These are phyloP conservation scores for Epinephelus malabaricus DNA, from an alignment of 2,797 vertebrate species.

Conservation along the genomic window DNA sequence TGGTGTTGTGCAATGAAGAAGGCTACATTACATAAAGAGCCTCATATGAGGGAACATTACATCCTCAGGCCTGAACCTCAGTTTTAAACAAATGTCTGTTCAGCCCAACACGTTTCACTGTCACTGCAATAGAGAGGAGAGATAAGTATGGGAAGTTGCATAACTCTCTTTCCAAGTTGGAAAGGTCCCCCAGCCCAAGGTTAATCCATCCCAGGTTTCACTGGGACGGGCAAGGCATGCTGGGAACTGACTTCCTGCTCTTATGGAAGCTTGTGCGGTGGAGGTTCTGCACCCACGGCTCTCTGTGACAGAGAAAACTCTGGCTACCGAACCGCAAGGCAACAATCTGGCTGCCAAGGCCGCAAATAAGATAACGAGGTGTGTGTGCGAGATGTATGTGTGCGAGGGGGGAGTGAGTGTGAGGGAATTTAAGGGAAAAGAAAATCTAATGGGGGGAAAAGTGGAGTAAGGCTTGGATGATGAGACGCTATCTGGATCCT, in stretches of 20 bases:
- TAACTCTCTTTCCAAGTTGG: slow-evolving; percentile 79
- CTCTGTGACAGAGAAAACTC: slow-evolving; percentile 78
- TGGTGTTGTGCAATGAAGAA: slow-evolving; percentile 3
- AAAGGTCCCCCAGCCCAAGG: slow-evolving; percentile 79
- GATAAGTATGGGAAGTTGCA: slow-evolving; percentile 78
- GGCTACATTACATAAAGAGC: slow-evolving; percentile 15
- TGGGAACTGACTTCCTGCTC: slow-evolving; percentile 79
- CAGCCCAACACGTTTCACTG: slow-evolving; percentile 64
- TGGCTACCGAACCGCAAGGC: slow-evolving; percentile 79
- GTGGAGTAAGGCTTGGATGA: slow-evolving; percentile 81
- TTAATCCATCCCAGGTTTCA: slow-evolving; percentile 85
- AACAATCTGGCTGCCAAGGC: slow-evolving; percentile 83
- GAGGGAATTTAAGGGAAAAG: slow-evolving; percentile 81
- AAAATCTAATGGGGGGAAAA: slow-evolving; percentile 81
- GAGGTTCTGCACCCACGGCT: slow-evolving; percentile 72
- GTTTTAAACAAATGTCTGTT: slow-evolving; percentile 75
- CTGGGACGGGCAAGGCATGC: slow-evolving; percentile 76
- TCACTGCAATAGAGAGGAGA: slow-evolving; percentile 57
- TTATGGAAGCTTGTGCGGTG: slow-evolving; percentile 78
- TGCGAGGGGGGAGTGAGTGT: slow-evolving; percentile 67
- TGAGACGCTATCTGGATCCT: slow-evolving; percentile 81
- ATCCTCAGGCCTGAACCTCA: slow-evolving; percentile 44
- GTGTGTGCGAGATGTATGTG: slow-evolving; percentile 78
- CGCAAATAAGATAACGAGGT: slow-evolving; percentile 85
- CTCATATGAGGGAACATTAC: slow-evolving; percentile 24